Conservation (phyloP, 2,888 invertebrate species). For the Linnaemya vulpina region DNA sequence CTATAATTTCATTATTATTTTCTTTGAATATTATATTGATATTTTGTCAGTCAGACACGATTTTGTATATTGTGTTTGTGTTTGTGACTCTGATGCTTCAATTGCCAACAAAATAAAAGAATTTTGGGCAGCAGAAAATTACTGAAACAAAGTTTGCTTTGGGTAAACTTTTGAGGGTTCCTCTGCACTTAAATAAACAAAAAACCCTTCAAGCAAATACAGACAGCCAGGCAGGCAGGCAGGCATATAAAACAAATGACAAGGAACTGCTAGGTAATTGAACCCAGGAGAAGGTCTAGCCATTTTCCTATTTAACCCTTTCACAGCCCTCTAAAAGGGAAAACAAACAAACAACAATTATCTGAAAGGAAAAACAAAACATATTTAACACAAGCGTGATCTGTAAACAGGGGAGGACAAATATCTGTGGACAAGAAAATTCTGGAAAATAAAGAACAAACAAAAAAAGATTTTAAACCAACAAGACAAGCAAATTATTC, state of each 20-base stretch:
- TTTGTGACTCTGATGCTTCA: conserved; percentile 41
- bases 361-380: no score
- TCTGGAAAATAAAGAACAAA: no score
- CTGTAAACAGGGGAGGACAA: background rate
- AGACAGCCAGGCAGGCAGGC: background rate
- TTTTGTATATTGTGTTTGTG: background rate
- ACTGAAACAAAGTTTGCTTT: conserved; percentile 60
- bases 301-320: conserved; percentile 62
- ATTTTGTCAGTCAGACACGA: conserved; percentile 27
- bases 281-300: conserved; percentile 51
- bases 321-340: conserved; percentile 63
- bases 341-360: conserved; percentile 60
- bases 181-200: conserved; percentile 9
- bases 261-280: background rate
- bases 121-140: background rate
- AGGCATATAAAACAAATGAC: conserved; percentile 5
- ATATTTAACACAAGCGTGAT: background rate
- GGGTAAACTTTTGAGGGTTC: conserved; percentile 69
- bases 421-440: background rate
- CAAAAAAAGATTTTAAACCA: no score
- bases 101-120: conserved; percentile 7
- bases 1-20: background rate
- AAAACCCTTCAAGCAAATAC: background rate
- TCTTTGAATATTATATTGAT: background rate
- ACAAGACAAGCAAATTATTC: no score